A percentile compares a stretch with the other conserved stretches of the same genome.
These are phyloP conservation scores for Tympanuchus pallidicinctus DNA, from an alignment of 2,113 vertebrate species.

Conservation along the genomic window DNA sequence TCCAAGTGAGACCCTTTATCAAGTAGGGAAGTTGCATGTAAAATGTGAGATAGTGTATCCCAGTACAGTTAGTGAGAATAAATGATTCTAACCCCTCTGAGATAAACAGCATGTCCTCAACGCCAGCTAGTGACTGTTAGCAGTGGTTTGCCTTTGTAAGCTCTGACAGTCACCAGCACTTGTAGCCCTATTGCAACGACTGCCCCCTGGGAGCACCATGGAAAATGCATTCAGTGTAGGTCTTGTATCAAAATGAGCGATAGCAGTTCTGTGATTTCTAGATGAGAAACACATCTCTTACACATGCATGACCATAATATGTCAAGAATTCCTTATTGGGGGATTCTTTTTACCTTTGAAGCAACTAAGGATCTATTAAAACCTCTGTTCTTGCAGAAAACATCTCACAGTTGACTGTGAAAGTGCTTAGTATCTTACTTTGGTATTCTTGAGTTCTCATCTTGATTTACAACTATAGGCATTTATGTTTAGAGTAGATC, in stretches of 20 bases:
- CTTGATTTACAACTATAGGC: background rate
- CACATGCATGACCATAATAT: background rate
- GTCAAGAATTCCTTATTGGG: background rate
- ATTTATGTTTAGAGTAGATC: fast-evolving
- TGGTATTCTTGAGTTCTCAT: background rate
- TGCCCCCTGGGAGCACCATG: background rate
- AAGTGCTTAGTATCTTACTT: background rate
- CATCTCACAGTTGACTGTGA: background rate
- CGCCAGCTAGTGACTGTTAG: background rate
- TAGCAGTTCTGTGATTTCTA: background rate
- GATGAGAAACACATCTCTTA: background rate
- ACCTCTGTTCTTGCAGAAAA: background rate
- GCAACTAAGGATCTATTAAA: background rate
- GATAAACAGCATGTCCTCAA: background rate
- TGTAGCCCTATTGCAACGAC: background rate
- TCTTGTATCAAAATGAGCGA: background rate
- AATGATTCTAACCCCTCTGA: background rate
- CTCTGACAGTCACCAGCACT: background rate
- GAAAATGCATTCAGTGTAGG: background rate
- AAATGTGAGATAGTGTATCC: background rate
- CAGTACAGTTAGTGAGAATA: background rate
- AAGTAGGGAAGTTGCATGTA: background rate
- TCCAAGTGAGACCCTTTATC: background rate
- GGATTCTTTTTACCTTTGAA: background rate
- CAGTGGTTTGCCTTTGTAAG: background rate